phyloP scores from a whole-genome alignment of 2,113 vertebrate genomes.

The Aleadryas rufinucha region DNA sequence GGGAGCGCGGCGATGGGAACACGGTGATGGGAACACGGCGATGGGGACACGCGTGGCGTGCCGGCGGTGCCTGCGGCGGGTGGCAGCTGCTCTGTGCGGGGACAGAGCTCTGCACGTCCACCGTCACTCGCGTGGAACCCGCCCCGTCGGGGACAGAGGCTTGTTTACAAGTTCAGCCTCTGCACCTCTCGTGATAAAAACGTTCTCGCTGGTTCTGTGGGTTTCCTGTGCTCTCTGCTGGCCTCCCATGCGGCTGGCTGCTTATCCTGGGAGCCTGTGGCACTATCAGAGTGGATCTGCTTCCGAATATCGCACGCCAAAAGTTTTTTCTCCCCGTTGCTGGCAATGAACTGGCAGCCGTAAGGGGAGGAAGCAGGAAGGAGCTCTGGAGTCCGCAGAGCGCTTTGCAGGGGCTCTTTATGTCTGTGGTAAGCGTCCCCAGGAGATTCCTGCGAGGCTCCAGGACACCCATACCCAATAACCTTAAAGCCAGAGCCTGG shows the following conservation, averaged over 20 bases:
- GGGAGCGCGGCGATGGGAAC: too few relatives aligned
- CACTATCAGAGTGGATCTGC: not conserved
- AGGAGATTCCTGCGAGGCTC: not conserved
- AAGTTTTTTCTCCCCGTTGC: not conserved
- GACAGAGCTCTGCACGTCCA: not conserved
- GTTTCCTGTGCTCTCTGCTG: not conserved
- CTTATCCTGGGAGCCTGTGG: not conserved
- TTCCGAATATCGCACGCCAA: not conserved
- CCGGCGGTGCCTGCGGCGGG: fast-evolving
- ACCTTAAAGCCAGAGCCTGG: not conserved
- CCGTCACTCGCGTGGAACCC: not conserved
- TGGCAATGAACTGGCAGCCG: not conserved
- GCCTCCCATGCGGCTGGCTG: not conserved
- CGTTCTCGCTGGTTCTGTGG: not conserved
- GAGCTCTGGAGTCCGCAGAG: not conserved
- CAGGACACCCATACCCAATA: not conserved
- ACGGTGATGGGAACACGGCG: fast-evolving
- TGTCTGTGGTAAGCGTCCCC: not conserved
- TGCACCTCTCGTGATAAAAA: not conserved
- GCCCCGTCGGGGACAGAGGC: not conserved
- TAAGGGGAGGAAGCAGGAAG: not conserved
- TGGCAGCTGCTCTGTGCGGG: not conserved
- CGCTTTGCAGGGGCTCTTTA: not conserved
- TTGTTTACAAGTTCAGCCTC: not conserved
- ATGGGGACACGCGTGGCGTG: fast-evolving